Conservation (phyloP, 35 echinoderm and acorn worm genomes). For the Diadema setosum region DNA sequence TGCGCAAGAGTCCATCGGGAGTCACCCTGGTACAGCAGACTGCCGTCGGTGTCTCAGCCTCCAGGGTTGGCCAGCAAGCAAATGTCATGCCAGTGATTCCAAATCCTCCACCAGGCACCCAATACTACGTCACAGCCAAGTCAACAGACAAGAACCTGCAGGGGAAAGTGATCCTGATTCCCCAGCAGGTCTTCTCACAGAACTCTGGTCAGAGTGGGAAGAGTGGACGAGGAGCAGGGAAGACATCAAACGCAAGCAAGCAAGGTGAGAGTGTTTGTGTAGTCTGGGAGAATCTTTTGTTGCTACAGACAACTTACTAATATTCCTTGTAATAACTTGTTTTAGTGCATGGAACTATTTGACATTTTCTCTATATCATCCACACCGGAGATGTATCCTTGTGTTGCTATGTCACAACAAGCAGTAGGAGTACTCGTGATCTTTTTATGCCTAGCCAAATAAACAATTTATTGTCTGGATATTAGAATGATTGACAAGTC, state of each 20-base stretch:
- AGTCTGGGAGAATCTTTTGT: too few species aligned
- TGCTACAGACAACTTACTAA: too few species aligned
- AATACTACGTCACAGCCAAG: slow-evolving; percentile 96
- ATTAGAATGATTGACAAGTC: too few species aligned
- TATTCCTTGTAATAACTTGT: too few species aligned
- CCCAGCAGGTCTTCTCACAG: slow-evolving; percentile 93
- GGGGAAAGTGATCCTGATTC: slow-evolving; percentile 96
- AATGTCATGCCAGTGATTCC: slow-evolving; percentile 30
- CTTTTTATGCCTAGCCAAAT: too few species aligned
- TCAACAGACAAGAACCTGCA: slow-evolving; percentile 96
- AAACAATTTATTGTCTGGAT: too few species aligned
- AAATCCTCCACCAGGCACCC: slow-evolving; percentile 73
- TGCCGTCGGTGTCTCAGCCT: not conserved
- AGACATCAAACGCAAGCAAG: slow-evolving; percentile 1
- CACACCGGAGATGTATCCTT: too few species aligned
- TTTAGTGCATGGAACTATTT: too few species aligned
- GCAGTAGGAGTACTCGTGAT: too few species aligned
- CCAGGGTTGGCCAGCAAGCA: not conserved
- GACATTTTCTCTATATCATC: too few species aligned
- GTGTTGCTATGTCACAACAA: too few species aligned
- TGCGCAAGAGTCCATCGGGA: not conserved
- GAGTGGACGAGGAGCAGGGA: not conserved
- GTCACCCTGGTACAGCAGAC: not conserved
- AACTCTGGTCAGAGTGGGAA: slow-evolving; percentile 58
- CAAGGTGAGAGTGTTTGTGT: not conserved